Conservation (phyloP, 37 sponge, comb jelly and placozoan genomes). For the Chondrilla cf. caribensis region DNA sequence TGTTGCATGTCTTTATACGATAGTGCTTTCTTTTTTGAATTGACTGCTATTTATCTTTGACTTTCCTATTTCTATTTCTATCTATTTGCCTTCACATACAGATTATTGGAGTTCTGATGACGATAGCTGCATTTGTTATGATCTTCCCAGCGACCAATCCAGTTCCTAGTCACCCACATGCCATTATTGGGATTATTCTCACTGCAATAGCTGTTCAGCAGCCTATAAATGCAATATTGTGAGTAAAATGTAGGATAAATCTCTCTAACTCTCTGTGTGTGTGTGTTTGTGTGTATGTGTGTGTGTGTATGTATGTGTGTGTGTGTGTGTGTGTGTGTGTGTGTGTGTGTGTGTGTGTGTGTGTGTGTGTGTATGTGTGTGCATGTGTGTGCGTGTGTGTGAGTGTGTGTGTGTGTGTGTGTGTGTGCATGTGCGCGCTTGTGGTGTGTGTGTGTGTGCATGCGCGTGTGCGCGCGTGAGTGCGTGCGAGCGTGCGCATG, state of each 20-base stretch:
- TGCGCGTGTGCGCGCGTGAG: too few relatives aligned
- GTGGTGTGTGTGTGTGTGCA: too few relatives aligned
- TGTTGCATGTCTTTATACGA: too few relatives aligned
- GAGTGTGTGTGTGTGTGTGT: too few relatives aligned
- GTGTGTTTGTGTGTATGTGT: background rate
- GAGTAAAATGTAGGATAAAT: background rate
- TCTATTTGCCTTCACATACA: too few relatives aligned
- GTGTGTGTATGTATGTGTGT: too few relatives aligned
- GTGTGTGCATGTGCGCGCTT: too few relatives aligned
- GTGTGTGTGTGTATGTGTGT: background rate
- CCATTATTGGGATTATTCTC: constrained; percentile 67
- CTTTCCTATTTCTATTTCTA: too few relatives aligned
- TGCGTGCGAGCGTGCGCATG: too few relatives aligned
- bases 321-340: too few relatives aligned
- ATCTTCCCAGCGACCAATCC: constrained; percentile 48
- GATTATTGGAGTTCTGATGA: constrained; percentile 53
- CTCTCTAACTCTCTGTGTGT: background rate
- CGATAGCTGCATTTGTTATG: constrained; percentile 63
- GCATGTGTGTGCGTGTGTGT: background rate
- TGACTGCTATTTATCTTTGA: too few relatives aligned
- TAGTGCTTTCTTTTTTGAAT: too few relatives aligned
- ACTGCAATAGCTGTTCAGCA: constrained; percentile 51
- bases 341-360: background rate
- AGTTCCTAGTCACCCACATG: constrained; percentile 61
- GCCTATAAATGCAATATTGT: constrained; percentile 70